Evolutionary conservation across 2,888 invertebrate genomes (phyloP).

Genomic region (Dicranocentrus wangi): DNA sequence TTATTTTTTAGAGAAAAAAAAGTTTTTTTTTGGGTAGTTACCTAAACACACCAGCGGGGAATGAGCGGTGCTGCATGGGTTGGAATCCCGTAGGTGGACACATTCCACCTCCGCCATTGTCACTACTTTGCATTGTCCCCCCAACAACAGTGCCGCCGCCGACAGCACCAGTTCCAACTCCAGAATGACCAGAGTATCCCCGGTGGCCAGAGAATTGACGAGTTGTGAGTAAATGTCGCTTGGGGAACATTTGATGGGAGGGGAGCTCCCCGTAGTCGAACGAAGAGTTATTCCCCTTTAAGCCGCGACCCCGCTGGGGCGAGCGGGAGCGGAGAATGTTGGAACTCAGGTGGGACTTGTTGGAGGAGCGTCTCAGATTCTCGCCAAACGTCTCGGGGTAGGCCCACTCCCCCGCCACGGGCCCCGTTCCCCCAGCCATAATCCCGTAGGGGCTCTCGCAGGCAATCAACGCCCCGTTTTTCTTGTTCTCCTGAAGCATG

Average conservation of each 20-base stretch:
- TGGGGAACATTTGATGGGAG: slow-evolving; percentile 73
- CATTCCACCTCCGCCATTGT: slow-evolving; percentile 11
- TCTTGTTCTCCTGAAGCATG: slow-evolving; percentile 72
- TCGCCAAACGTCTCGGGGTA: slow-evolving; percentile 65
- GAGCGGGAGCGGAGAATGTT: slow-evolving; percentile 65
- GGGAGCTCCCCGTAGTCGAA: slow-evolving; percentile 73
- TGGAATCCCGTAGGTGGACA: slow-evolving; percentile 60
- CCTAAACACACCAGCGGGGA: slow-evolving; percentile 71
- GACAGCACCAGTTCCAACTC: slow-evolving; percentile 35
- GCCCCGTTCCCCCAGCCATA: slow-evolving; percentile 64
- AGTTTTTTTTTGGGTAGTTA: too few species aligned
- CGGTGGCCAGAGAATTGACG: slow-evolving; percentile 67
- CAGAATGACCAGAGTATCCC: slow-evolving; percentile 35
- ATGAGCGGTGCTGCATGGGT: slow-evolving; percentile 69
- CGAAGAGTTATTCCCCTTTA: slow-evolving; percentile 65
- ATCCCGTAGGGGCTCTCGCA: slow-evolving; percentile 70
- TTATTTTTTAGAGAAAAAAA: too few species aligned
- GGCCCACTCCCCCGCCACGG: slow-evolving; percentile 61
- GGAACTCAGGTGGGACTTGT: slow-evolving; percentile 60
- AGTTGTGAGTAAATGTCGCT: slow-evolving; percentile 70
- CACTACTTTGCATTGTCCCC: slow-evolving; percentile 43
- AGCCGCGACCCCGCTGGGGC: slow-evolving; percentile 54
- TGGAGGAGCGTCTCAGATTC: slow-evolving; percentile 49
- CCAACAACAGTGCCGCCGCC: slow-evolving; percentile 35
- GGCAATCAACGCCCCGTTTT: slow-evolving; percentile 69